phyloP scores from a whole-genome alignment of 1,140 invertebrate genomes.

The Drosophila yakuba region DNA sequence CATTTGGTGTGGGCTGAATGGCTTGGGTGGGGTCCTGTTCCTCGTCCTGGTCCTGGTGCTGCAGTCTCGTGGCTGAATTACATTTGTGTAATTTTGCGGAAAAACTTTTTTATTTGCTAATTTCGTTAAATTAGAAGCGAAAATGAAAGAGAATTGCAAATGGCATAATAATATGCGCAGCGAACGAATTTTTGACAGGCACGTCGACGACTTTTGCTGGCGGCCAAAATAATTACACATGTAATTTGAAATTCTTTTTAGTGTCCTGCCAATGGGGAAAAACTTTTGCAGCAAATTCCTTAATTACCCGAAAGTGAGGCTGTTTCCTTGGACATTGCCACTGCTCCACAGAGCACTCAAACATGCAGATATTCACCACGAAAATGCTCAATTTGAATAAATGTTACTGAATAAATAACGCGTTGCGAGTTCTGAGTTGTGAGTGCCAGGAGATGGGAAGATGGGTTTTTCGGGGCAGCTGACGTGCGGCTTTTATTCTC shows the following conservation, averaged over 20 bases:
- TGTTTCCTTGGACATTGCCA: background rate
- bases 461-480: conserved; percentile 26
- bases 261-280: conserved; percentile 10
- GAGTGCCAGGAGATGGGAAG: conserved; percentile 2
- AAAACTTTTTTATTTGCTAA: conserved; percentile 83
- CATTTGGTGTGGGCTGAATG: conserved; percentile 40
- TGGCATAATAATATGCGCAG: conserved; percentile 58
- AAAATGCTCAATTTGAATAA: conserved; percentile 41
- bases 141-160: conserved; percentile 78
- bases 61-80: conserved; percentile 69
- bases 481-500: conserved; percentile 73
- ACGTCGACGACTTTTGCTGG: conserved; percentile 26
- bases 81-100: conserved; percentile 83
- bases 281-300: conserved; percentile 6
- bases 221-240: conserved; percentile 69
- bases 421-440: background rate
- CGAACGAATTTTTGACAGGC: conserved; percentile 57
- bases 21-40: background rate
- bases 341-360: background rate
- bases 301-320: conserved; percentile 13
- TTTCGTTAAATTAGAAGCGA: conserved; percentile 76
- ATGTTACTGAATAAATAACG: conserved; percentile 43
- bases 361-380: conserved; percentile 1
- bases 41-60: background rate
- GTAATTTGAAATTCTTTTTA: conserved; percentile 71